phyloP scores from a whole-genome alignment of 23 tunicate species.

The Diplosoma virens region DNA sequence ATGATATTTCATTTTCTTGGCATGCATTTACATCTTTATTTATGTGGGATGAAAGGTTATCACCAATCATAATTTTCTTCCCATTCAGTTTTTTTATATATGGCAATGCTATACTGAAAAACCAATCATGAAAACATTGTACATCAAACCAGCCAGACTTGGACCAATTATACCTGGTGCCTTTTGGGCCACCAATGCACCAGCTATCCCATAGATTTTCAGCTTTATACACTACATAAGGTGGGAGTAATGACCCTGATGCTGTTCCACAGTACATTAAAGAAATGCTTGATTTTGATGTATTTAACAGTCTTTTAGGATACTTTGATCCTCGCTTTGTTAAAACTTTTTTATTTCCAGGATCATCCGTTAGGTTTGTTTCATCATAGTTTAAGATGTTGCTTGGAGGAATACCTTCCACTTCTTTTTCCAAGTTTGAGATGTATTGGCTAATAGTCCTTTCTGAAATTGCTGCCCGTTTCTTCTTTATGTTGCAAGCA shows the following conservation, averaged over 20 bases:
- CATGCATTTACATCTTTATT: slow-evolving; percentile 14
- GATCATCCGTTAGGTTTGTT: slow-evolving; percentile 16
- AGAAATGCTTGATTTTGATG: not conserved
- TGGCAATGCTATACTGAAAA: slow-evolving; percentile 5
- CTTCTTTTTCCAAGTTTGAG: not conserved
- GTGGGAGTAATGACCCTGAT: slow-evolving; percentile 4
- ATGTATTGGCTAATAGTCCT: not conserved
- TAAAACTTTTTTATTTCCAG: slow-evolving; percentile 22
- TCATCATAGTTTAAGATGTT: slow-evolving; percentile 16
- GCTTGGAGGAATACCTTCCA: not conserved
- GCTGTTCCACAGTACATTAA: slow-evolving; percentile 29
- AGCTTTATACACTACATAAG: slow-evolving; percentile 21
- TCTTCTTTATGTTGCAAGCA: slow-evolving; percentile 8
- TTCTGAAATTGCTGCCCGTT: not conserved
- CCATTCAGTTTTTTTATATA: slow-evolving; percentile 13
- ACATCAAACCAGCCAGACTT: slow-evolving; percentile 34
- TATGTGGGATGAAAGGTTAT: slow-evolving; percentile 14
- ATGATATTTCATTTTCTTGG: slow-evolving; percentile 12
- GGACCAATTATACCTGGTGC: slow-evolving; percentile 2
- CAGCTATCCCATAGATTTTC: slow-evolving; percentile 23
- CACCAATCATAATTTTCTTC: slow-evolving; percentile 26
- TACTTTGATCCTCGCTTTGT: slow-evolving; percentile 4
- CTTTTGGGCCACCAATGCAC: slow-evolving; percentile 24
- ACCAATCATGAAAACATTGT: slow-evolving; percentile 24
- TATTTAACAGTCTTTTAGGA: slow-evolving; percentile 11